Conservation (phyloP, 1,140 invertebrate genomes). For the Tribolium madens region DNA sequence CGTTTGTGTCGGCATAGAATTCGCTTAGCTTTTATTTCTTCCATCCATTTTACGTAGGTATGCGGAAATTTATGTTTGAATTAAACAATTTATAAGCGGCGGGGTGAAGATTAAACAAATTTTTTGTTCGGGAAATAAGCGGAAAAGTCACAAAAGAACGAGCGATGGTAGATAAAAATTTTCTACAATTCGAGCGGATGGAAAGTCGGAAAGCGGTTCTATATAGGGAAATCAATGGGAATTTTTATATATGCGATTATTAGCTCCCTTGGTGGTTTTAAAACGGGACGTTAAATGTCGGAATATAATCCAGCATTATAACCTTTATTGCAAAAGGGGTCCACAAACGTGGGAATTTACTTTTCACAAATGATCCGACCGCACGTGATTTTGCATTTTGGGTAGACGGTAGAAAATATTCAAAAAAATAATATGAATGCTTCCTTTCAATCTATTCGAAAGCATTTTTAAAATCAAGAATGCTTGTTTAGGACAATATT, state of each 20-base stretch:
- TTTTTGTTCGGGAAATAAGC: neutral
- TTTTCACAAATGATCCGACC: neutral
- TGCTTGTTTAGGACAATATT: no score
- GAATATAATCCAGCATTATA: neutral
- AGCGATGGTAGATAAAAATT: constrained; percentile 6
- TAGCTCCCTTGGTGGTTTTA: constrained; percentile 13
- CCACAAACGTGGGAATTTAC: neutral
- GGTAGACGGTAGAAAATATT: no score
- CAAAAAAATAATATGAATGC: neutral
- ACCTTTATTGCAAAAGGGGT: constrained; percentile 1
- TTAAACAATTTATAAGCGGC: constrained; percentile 11
- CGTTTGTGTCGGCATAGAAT: constrained; percentile 3
- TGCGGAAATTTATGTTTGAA: constrained; percentile 20
- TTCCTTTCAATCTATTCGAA: no score
- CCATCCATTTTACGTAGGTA: constrained; percentile 4
- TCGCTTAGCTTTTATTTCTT: constrained; percentile 24
- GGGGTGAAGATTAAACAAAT: neutral
- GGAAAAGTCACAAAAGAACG: neutral
- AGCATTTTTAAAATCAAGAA: no score
- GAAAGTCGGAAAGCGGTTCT: neutral
- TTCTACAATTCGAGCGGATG: neutral
- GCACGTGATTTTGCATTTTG: no score
- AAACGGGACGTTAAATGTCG: constrained; percentile 4
- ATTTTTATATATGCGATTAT: constrained; percentile 30
- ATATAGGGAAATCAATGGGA: constrained; percentile 15